A percentile compares a stretch with the other conserved stretches of the same genome.
These are phyloP conservation scores for Ceratosolen solmsi DNA, from an alignment of 1,140 invertebrate species.

Conservation along the genomic window DNA sequence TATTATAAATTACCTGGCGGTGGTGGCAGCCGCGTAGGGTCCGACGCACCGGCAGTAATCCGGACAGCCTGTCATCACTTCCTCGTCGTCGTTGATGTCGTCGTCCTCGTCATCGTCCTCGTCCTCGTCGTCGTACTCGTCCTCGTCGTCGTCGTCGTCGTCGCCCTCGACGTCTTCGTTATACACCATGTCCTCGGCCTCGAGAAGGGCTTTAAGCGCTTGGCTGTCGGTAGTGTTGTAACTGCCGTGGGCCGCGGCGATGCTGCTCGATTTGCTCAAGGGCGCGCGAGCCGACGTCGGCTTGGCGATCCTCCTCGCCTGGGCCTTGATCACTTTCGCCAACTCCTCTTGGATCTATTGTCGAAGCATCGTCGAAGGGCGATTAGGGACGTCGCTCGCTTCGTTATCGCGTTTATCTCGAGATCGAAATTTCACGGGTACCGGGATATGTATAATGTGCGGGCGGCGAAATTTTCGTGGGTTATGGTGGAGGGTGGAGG, in stretches of 20 bases:
- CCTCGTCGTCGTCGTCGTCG: constrained; percentile 58
- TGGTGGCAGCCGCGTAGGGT: constrained; percentile 70
- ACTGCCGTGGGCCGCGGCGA: constrained; percentile 22
- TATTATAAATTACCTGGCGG: constrained; percentile 63
- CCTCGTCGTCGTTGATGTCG: constrained; percentile 63
- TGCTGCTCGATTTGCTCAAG: constrained; percentile 34
- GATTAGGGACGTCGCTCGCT: no score
- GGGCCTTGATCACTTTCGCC: constrained; percentile 63
- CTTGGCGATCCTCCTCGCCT: constrained; percentile 53
- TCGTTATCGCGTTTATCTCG: no score
- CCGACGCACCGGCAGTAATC: constrained; percentile 67
- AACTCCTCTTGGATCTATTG: constrained; percentile 63
- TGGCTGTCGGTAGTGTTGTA: constrained; percentile 52
- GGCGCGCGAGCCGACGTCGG: constrained; percentile 3
- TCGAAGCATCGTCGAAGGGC: not conserved
- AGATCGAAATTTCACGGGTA: no score
- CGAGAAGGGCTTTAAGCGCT: constrained; percentile 59
- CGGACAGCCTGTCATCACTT: constrained; percentile 62
- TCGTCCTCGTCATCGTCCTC: constrained; percentile 64
- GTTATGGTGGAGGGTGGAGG: no score
- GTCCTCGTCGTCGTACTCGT: constrained; percentile 61
- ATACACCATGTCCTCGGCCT: constrained; percentile 60
- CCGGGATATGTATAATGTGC: no score
- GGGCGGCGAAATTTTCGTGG: no score
- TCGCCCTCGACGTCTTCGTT: constrained; percentile 57